Percentiles rank a stretch among this genome's conserved stretches.
phyloP scores from a whole-genome alignment of 2,888 invertebrate species.

The Tachystola acroxantha region DNA sequence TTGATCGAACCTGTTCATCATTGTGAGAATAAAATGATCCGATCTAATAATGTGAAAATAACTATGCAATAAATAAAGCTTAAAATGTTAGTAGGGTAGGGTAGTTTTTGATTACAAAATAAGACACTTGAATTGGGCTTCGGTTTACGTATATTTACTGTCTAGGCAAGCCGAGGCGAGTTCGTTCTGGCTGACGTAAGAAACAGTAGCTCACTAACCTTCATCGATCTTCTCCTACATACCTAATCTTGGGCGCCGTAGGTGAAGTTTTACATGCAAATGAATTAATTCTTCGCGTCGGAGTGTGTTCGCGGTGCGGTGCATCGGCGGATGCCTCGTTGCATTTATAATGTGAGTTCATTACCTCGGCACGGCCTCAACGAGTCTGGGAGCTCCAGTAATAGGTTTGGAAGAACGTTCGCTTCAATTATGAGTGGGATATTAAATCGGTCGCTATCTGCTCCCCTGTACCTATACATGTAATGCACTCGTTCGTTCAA shows the following conservation, averaged over 20 bases:
- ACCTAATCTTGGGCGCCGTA: slow-evolving; percentile 59
- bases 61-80: too few species aligned
- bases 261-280: slow-evolving; percentile 74
- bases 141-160: too few species aligned
- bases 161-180: too few species aligned
- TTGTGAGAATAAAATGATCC: too few species aligned
- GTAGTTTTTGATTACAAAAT: too few species aligned
- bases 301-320: slow-evolving; percentile 47
- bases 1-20: too few species aligned
- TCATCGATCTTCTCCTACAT: slow-evolving; percentile 2
- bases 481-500: not conserved
- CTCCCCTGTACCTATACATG: too few species aligned
- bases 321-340: slow-evolving; percentile 66
- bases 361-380: slow-evolving; percentile 57
- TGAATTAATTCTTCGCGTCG: slow-evolving; percentile 75
- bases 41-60: too few species aligned
- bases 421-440: slow-evolving; percentile 70
- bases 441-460: slow-evolving; percentile 61
- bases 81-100: too few species aligned
- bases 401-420: slow-evolving; percentile 71
- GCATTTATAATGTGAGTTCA: slow-evolving; percentile 77
- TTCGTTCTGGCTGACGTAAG: not conserved
- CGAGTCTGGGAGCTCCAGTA: slow-evolving; percentile 55
- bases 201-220: slow-evolving; percentile 7
- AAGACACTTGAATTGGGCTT: too few species aligned